Conservation (phyloP, 2,888 invertebrate species). For the Dryococelus australis region DNA sequence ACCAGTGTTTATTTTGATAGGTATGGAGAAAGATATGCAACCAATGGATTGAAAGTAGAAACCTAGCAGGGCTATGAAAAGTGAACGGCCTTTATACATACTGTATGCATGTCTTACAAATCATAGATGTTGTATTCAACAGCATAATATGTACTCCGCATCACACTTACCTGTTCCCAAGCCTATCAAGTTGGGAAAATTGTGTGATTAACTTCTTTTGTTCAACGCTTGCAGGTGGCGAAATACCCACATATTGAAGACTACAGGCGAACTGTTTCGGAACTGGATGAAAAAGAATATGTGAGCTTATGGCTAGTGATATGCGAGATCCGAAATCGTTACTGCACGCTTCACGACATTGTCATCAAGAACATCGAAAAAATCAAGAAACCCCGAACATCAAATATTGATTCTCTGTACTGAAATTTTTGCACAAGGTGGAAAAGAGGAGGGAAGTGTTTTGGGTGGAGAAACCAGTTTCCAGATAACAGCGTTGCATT, state of each 20-base stretch:
- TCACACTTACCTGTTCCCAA: too few species aligned
- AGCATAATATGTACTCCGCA: too few species aligned
- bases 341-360: conserved; percentile 96
- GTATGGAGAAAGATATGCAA: too few species aligned
- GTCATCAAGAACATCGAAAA: conserved; percentile 98
- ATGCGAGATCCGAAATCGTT: conserved; percentile 96
- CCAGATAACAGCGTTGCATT: background rate
- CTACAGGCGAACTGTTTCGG: conserved; percentile 90
- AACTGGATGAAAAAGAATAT: conserved; percentile 97
- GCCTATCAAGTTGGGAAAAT: too few species aligned
- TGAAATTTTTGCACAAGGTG: conserved; percentile 57
- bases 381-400: conserved; percentile 95
- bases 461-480: background rate
- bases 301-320: conserved; percentile 92
- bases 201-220: too few species aligned
- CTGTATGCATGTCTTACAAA: too few species aligned
- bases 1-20: too few species aligned
- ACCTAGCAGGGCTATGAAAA: too few species aligned
- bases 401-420: conserved; percentile 86
- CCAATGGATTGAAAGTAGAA: too few species aligned
- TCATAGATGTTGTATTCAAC: too few species aligned
- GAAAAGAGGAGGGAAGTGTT: background rate
- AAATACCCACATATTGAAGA: conserved; percentile 98
- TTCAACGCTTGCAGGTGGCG: conserved; percentile 67
- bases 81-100: too few species aligned